These are phyloP conservation scores for Sebastes baramenuke DNA, from an alignment of 2,797 vertebrate species.

Conservation along the genomic window DNA sequence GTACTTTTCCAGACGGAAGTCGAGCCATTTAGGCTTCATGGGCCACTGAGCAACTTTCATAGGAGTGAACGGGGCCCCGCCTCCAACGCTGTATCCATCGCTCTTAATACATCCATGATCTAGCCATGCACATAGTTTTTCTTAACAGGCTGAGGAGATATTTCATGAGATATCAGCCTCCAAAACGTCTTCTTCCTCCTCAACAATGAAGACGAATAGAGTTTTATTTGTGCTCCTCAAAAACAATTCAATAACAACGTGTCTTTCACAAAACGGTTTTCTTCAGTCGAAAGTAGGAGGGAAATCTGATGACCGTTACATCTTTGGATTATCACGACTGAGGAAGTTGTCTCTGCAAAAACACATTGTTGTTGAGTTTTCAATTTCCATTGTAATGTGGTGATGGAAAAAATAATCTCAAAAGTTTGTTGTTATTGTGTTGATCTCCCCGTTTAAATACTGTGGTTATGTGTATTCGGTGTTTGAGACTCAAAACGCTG, in stretches of 20 bases:
- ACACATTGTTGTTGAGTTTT: not conserved
- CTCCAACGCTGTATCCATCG: too few species aligned
- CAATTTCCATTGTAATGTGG: not conserved
- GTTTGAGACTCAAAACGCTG: not conserved
- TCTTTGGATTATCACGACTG: not conserved
- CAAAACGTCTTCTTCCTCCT: not conserved
- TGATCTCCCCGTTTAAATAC: not conserved
- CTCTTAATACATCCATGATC: not conserved
- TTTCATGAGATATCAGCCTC: not conserved
- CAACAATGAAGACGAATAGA: not conserved
- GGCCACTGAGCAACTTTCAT: too few species aligned
- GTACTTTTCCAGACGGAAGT: too few species aligned
- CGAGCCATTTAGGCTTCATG: too few species aligned
- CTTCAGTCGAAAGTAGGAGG: not conserved
- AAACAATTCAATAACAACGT: not conserved
- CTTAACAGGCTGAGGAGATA: too few species aligned
- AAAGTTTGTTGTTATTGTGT: not conserved
- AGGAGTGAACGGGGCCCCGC: accelerated
- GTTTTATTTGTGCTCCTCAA: not conserved
- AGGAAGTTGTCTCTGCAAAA: not conserved
- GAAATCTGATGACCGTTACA: not conserved
- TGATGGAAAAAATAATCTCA: too few species aligned
- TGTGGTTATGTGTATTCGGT: not conserved
- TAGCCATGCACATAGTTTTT: not conserved
- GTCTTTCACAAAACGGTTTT: not conserved